Percentiles rank a stretch among this genome's conserved stretches.
These are phyloP conservation scores for Larimichthys crocea DNA, from an alignment of 2,113 vertebrate species.

Conservation along the genomic window DNA sequence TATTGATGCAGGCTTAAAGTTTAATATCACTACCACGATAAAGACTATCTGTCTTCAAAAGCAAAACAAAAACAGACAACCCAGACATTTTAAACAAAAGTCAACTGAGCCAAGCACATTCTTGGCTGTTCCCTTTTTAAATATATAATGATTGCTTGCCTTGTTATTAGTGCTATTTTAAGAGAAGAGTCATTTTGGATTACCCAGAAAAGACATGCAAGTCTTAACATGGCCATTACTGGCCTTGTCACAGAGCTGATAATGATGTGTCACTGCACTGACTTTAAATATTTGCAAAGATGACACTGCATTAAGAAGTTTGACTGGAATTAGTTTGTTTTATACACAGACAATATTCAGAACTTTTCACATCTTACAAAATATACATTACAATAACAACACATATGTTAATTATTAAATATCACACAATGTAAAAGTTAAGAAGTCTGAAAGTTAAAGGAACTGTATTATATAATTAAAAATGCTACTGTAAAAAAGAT, in stretches of 20 bases:
- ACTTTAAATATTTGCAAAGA: constrained; percentile 45
- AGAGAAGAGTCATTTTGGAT: constrained; percentile 10
- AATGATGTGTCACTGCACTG: constrained; percentile 46
- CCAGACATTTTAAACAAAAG: no score
- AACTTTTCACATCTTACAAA: not conserved
- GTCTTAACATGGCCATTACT: constrained; percentile 30
- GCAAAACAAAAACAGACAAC: no score
- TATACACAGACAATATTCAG: not conserved
- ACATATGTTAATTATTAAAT: not conserved
- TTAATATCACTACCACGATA: not conserved
- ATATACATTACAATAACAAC: not conserved
- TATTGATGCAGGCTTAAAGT: not conserved
- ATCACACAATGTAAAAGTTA: not conserved
- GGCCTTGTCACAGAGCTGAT: constrained; percentile 24
- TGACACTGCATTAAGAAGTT: constrained; percentile 6
- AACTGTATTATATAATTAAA: not conserved
- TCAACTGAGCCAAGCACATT: constrained; percentile 7
- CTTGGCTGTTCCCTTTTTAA: not conserved
- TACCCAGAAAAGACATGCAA: not conserved
- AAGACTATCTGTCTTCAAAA: no score
- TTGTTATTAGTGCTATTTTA: constrained; percentile 28
- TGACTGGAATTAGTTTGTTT: not conserved
- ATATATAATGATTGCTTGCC: not conserved
- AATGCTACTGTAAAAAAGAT: no score
- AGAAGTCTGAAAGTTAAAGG: not conserved